These are phyloP conservation scores for Alectoris magna DNA, from an alignment of 2,797 vertebrate genomes.

Conservation along the genomic window DNA sequence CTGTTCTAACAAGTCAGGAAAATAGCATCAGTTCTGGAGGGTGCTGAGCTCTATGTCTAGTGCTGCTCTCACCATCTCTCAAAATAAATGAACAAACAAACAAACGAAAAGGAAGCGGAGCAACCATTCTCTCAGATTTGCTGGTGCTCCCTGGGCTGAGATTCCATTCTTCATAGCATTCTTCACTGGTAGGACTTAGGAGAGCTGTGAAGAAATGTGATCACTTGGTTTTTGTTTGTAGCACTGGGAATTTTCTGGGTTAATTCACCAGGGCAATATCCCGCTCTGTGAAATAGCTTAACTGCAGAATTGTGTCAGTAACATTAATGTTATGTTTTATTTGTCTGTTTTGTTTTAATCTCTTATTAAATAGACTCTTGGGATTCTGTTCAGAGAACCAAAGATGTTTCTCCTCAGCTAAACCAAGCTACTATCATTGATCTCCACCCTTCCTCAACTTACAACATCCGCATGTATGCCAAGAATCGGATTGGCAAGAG, in stretches of 20 bases:
- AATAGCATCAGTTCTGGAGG: background rate
- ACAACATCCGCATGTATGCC: slow-evolving; percentile 99
- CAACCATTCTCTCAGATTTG: background rate
- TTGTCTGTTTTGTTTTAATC: slow-evolving; percentile 51
- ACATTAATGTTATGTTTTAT: background rate
- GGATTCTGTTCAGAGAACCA: slow-evolving; percentile 98
- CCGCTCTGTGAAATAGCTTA: background rate
- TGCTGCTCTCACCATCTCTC: background rate
- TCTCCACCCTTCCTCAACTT: slow-evolving; percentile 97
- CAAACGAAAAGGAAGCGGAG: background rate
- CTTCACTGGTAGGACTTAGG: background rate
- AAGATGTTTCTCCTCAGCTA: slow-evolving; percentile 97
- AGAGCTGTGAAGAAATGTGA: background rate
- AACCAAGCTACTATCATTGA: slow-evolving; percentile 99
- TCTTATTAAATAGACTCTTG: slow-evolving; percentile 89
- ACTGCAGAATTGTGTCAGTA: background rate
- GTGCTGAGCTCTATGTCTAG: background rate
- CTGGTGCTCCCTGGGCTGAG: background rate
- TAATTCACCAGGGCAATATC: background rate
- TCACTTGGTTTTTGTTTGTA: background rate
- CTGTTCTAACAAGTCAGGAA: background rate
- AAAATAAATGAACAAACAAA: background rate
- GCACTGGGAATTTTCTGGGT: background rate
- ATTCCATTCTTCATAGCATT: background rate
- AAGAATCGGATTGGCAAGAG: slow-evolving; percentile 99